These are phyloP conservation scores for Heterochromis multidens DNA, from an alignment of 2,113 vertebrate genomes.

Conservation along the genomic window DNA sequence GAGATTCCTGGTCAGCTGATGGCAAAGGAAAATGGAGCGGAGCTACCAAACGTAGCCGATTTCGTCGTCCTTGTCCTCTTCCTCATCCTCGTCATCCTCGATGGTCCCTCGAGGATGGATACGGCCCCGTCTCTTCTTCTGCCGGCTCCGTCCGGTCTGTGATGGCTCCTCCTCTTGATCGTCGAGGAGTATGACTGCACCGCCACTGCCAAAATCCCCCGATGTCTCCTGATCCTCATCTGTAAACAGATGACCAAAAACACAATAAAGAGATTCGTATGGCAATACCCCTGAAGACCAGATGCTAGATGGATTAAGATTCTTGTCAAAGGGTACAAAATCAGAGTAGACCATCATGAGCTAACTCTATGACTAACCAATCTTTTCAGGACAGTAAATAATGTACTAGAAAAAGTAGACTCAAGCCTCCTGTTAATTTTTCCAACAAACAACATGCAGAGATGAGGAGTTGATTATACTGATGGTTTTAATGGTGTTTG, in stretches of 20 bases:
- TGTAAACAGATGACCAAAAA: conserved; percentile 33
- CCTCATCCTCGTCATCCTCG: conserved; percentile 92
- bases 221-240: conserved; percentile 95
- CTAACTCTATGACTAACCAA: not conserved
- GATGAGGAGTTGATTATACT: not conserved
- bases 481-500: not conserved
- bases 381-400: not conserved
- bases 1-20: conserved; percentile 71
- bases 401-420: not conserved
- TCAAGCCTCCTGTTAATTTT: not conserved
- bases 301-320: too few relatives aligned
- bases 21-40: conserved; percentile 46
- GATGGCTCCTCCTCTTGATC: conserved; percentile 88
- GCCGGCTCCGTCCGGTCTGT: conserved; percentile 71
- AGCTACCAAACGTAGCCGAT: conserved; percentile 86
- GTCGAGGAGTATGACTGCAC: conserved; percentile 85
- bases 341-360: not conserved
- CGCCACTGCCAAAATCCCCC: conserved; percentile 93
- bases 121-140: conserved; percentile 83
- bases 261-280: not conserved
- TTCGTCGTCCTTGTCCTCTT: conserved; percentile 93
- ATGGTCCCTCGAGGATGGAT: conserved; percentile 83
- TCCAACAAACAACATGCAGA: not conserved
- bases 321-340: too few relatives aligned
- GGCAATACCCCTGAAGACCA: not conserved